Base-by-base conservation (phyloP, 2,113 vertebrate genomes). In the Cynocephalus volans region DNA sequence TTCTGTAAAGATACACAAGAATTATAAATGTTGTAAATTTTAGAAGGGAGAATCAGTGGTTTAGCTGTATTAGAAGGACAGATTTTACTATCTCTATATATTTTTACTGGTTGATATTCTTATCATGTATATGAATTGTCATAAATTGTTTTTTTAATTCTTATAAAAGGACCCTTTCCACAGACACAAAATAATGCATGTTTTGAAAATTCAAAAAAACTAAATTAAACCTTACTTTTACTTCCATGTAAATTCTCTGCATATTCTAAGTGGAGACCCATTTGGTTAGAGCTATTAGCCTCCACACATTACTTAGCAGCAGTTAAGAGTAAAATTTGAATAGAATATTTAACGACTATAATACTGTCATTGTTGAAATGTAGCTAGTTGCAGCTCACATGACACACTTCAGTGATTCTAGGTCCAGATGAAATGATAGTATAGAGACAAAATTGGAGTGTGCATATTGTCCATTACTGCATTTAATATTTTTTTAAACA, bases 331-430 rank as follows among this genome's bases (percentile, higher is more conserved):
- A 64, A 95, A 87, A 87, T 82, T 69, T 69, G 23, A 60, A 64
- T 41, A 50, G n/a, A 56, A 48, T 41, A 82, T 70, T 76, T 70
- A 90, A 93, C 69, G n/a, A 62, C 14, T 58, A 50, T 52, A 23
- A 85, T 60, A 45, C 65, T 82, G 28, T 62, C 19, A 86, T 54
- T 93, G 41, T 76, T 87, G 26, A 91, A 91, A 94, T 45, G 19
- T 45, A 12, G 23, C 10, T 15, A 36, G n/a, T 41, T 85, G 28
- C 28, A 80, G 18, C 14, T 75, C 50, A 75, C 3, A 1, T 75
- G 8, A 80, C 24, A 33, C n/a, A 62, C 3, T 41, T 13, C 58
- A 91, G 60, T 62, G 64, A 76, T 76, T 52, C 62, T 23, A 54
- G n/a, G 26, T 36, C 12, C 33, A 82, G 21, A 62, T 50, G 41